Evolutionary conservation across 2,888 invertebrate species (phyloP), one percentile per base, ranked within the genome.

Genomic region (Diachrysia chrysitis): DNA sequence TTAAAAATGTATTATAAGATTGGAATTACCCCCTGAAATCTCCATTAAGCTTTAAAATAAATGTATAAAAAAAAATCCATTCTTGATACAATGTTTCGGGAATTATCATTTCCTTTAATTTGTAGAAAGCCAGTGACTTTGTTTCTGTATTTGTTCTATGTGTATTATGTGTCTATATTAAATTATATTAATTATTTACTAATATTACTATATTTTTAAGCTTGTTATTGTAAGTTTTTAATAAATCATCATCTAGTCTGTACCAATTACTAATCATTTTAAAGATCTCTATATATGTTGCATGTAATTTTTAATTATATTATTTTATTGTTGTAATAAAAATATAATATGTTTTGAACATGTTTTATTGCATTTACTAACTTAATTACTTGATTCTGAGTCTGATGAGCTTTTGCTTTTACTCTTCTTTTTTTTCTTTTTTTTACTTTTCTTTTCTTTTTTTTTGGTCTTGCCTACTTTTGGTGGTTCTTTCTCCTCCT

Each of bases 361-460:
- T n/a, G n/a, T n/a, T n/a, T n/a, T n/a, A n/a, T n/a, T n/a, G n/a
- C n/a, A n/a, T n/a, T n/a, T n/a, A n/a, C n/a, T n/a, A 76, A 79
- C 21, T 71, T 80, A 82, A 74, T 73, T 73, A 79, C 77, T 85
- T 58, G 85, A 86, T 64, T 81, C 83, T 62, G 87, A 89, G 64
- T 85, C 85, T n/a, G 93, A 93, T 63, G 85, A 88, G 58, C 86
- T 51, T 12, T 51, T 90, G 78, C 85, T 90, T 82, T 83, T 87
- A 46, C 82, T 86, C 70, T 76, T 87, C 76, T 89, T 92, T 77
- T 91, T 92, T 78, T 91, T 93, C 81, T 94, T 94, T 80, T 92
- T 93, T 76, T 93, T 93, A 70, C 89, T 92, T 78, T 93, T 94
- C 76, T 92, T 92, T 32, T 89, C 91, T 71, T 93, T 93, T 66